Conservation (phyloP, 92 coral and sea anemone species). For the Diadumene lineata region DNA sequence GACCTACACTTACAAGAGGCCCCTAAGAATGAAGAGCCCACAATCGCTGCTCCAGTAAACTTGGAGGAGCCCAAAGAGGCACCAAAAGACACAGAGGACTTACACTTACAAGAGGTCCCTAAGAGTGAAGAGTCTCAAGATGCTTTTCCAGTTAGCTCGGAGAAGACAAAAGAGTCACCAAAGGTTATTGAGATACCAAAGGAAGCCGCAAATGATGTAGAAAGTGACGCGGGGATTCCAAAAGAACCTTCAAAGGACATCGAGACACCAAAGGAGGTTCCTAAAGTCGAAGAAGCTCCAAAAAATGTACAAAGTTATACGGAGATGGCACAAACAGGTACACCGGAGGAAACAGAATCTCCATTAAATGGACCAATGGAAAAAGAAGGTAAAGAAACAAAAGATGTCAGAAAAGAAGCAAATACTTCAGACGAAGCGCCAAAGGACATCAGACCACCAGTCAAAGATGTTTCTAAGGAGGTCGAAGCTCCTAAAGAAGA, state of each 20-base stretch:
- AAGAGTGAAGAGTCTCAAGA: background rate
- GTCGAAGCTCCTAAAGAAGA: background rate
- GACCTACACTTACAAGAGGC: too few relatives aligned
- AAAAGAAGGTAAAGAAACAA: background rate
- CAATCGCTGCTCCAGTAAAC: background rate
- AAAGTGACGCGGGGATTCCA: too few relatives aligned
- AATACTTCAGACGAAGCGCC: too few relatives aligned
- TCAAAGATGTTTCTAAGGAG: background rate
- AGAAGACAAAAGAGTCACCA: too few relatives aligned
- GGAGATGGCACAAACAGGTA: background rate
- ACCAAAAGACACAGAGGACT: background rate
- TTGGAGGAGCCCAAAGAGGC: too few relatives aligned
- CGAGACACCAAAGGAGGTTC: background rate
- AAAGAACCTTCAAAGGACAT: background rate
- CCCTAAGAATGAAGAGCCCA: background rate
- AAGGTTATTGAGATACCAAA: background rate
- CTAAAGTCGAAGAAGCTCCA: background rate
- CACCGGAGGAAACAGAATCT: background rate
- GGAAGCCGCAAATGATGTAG: background rate
- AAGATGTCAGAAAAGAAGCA: background rate
- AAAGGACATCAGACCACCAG: background rate
- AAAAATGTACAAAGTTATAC: background rate
- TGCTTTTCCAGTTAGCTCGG: background rate
- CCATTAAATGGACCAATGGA: background rate
- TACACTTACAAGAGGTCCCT: too few relatives aligned